Base-by-base conservation (phyloP, 2,888 invertebrate species). In the Nebria brevicollis region DNA sequence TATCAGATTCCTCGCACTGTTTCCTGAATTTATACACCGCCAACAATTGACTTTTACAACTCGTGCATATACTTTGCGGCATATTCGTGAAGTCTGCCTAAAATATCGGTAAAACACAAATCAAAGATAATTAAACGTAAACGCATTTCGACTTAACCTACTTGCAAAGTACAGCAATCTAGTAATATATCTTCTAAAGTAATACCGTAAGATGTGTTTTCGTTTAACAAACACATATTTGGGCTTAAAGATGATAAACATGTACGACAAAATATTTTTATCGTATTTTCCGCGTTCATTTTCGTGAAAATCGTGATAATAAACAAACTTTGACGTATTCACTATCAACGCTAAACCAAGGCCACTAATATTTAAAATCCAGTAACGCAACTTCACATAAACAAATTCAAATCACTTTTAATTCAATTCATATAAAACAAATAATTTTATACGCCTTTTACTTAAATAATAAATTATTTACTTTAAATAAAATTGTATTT, bases 1-100 rank as follows among this genome's bases (percentile, higher is more conserved):
- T 15, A 66, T 78, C 78, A 41, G 78, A 78, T 66, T 78, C 43
- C 65, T 78, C 74, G n/a, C 78, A 78, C 34, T 78, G 78, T n/a
- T 74, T 78, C 65, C 42, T 74, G 25, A 78, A 78, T 74, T 78
- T 78, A 72, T 78, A 78, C 66, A 73, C 73, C 2, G 78, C 42
- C 15, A 78, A 66, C 10, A 78, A 78, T 66, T 74, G 73, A 34
- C 8, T 74, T 78, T 78, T 78, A 66, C 78, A 78, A 20, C 20
- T 43, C 20, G 43, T 25, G 66, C 78, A 78, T 15, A 78, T 78
- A 5, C 10, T 42, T 20, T 73, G 73, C 6, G 66, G 73, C 54
- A 54, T 72, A 66, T 34, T n/a, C 74, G 66, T 78, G 5, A 42
- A 13, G 41, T 78, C 42, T 41, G 66, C 20, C 78, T 78, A 43